Evolutionary conservation across 2,888 invertebrate species (phyloP), one percentile per base, ranked within the genome.

Genomic region (Hemithea aestivaria): DNA sequence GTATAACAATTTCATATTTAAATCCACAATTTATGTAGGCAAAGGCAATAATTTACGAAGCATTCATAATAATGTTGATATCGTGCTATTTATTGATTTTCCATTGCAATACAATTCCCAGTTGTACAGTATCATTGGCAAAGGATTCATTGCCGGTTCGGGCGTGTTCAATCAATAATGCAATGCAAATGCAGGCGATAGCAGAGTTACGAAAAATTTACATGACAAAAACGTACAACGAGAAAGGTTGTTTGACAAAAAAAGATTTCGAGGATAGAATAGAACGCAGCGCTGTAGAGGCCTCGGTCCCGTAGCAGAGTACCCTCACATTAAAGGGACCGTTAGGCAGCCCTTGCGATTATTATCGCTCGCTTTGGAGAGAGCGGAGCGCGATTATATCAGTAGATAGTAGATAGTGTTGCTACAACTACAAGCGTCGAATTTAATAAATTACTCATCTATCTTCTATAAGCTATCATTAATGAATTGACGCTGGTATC

Each of bases 281-380:
- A 53, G 55, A 38, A 50, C 48, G 56, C 50, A 4, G 16, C 16
- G 16, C 16, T 21, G 55, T 61, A 42, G 43, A 54, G 46, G 42
- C 45, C 46, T 52, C 51, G 53, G 52, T 53, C 51, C 5, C 16
- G 16, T 16, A 16, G 3, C 16, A 5, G 16, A 16, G 62, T 60
- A 58, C 64, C 66, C 66, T 64, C 62, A 52, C 58, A 63, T 64
- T 65, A 66, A 57, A 58, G 57, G 53, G 58, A 62, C 65, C 71
- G 70, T 68, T 71, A 71, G 68, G 58, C 58, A 66, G 66, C 63
- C 71, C 71, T 66, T 60, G 68, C 60, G 72, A 72, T 74, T 69
- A 74, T 69, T 66, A 74, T 73, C 69, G 61, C 54, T 50, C 45
- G 16, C 16, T 16, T 16, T 16, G 57, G 40, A 40, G 60, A 58